These are phyloP conservation scores for Hippocampus guttulatus DNA, from an alignment of 2,113 vertebrate genomes.

Conservation along the genomic window DNA sequence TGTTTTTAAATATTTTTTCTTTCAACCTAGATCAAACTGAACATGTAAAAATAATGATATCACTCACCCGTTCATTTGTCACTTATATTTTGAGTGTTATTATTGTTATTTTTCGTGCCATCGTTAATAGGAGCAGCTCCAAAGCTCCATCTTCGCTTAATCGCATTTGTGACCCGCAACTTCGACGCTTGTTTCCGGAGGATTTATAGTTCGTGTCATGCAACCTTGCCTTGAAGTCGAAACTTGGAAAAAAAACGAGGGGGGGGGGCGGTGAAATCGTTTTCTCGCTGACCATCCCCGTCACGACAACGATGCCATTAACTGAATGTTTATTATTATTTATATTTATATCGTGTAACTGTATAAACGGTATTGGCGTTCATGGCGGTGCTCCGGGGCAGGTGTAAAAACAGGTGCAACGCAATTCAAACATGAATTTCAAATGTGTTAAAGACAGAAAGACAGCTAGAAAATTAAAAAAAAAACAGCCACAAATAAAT, in stretches of 20 bases:
- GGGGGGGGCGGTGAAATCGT: not conserved
- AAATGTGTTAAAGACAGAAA: not conserved
- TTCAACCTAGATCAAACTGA: not conserved
- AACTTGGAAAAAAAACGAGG: not conserved
- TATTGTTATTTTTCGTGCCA: constrained; percentile 5
- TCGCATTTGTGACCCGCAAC: constrained; percentile 71
- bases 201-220: constrained; percentile 47
- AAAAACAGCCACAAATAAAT: not conserved
- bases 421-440: not conserved
- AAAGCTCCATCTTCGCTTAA: constrained; percentile 62
- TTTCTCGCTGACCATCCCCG: too few species aligned
- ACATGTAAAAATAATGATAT: not conserved
- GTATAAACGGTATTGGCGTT: not conserved
- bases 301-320: too few species aligned
- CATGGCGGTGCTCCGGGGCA: not conserved
- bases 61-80: not conserved
- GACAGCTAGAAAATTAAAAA: too few species aligned
- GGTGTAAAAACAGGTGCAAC: constrained; percentile 39
- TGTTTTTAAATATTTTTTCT: not conserved
- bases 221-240: not conserved
- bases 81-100: not conserved
- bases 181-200: constrained; percentile 68
- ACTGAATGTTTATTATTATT: too few species aligned
- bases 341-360: not conserved
- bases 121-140: constrained; percentile 47